phyloP scores from a whole-genome alignment of 2,113 vertebrate genomes.

The Ceuthmochares aereus region DNA sequence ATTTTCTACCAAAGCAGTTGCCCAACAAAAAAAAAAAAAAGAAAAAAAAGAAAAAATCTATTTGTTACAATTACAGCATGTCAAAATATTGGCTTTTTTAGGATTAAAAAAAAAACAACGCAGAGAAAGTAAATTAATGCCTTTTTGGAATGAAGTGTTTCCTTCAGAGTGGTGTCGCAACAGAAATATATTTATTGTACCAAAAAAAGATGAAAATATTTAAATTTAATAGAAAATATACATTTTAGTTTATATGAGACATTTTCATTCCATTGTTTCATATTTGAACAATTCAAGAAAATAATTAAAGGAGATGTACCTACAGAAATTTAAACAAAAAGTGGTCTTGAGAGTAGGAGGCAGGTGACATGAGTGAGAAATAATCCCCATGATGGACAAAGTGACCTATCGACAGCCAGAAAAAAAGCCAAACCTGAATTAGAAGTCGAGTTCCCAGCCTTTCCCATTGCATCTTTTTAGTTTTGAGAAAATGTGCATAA shows the following conservation, averaged over 20 bases:
- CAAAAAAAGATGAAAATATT: background rate
- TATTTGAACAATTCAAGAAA: background rate
- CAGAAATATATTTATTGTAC: background rate
- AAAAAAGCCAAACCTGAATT: background rate
- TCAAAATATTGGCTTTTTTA: background rate
- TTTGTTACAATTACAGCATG: background rate
- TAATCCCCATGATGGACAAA: background rate
- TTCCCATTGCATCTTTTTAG: background rate
- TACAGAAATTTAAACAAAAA: background rate
- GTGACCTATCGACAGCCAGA: background rate
- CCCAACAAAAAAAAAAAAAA: background rate
- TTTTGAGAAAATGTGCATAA: background rate
- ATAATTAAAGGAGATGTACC: background rate
- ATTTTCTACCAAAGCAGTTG: background rate
- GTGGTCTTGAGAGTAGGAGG: background rate
- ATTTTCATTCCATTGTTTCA: background rate
- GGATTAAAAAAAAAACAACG: background rate
- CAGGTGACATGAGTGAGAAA: background rate
- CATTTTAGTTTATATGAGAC: background rate
- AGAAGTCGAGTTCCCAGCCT: background rate
- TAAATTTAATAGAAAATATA: background rate
- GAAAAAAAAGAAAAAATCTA: background rate
- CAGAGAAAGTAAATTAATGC: background rate
- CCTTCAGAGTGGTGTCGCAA: background rate
- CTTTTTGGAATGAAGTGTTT: background rate